These are phyloP conservation scores for Porites rus DNA, from an alignment of 92 coral and sea anemone species.

Conservation along the genomic window DNA sequence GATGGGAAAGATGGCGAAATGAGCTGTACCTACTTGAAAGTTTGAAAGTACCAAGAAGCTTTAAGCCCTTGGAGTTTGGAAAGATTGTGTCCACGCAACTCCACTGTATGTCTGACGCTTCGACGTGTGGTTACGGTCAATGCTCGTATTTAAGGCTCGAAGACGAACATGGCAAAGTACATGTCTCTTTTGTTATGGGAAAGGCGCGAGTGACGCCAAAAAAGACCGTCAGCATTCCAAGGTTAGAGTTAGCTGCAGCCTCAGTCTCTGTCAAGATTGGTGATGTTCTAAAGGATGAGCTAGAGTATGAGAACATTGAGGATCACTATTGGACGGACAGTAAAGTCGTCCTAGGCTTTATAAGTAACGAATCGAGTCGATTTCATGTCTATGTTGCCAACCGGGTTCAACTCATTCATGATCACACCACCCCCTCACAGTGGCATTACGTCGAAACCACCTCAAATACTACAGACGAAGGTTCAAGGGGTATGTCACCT, in stretches of 20 bases:
- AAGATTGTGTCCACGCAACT: conserved; percentile 58
- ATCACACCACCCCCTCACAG: conserved; percentile 56
- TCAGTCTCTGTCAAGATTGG: conserved; percentile 62
- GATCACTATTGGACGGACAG: conserved; percentile 74
- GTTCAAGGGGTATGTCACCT: conserved; percentile 68
- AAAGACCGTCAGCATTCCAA: conserved; percentile 36
- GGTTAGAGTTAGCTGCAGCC: conserved; percentile 70
- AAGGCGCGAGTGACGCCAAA: conserved; percentile 67
- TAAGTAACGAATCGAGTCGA: conserved; percentile 65
- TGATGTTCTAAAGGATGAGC: background rate
- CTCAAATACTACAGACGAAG: conserved; percentile 66
- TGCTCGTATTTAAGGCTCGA: conserved; percentile 68
- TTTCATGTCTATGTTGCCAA: conserved; percentile 66
- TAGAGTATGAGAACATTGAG: too few species aligned
- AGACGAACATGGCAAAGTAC: conserved; percentile 58
- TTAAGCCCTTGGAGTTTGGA: conserved; percentile 70
- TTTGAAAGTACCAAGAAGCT: conserved; percentile 61
- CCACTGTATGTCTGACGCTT: conserved; percentile 69
- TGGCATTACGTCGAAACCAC: conserved; percentile 60
- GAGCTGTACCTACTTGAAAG: conserved; percentile 54
- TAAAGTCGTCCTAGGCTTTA: conserved; percentile 66
- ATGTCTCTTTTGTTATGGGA: conserved; percentile 58
- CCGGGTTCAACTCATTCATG: conserved; percentile 55
- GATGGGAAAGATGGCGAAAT: conserved; percentile 65
- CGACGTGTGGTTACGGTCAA: conserved; percentile 63